phyloP scores from a whole-genome alignment of 1,140 invertebrate species.

The Zaprionus camerounensis region DNA sequence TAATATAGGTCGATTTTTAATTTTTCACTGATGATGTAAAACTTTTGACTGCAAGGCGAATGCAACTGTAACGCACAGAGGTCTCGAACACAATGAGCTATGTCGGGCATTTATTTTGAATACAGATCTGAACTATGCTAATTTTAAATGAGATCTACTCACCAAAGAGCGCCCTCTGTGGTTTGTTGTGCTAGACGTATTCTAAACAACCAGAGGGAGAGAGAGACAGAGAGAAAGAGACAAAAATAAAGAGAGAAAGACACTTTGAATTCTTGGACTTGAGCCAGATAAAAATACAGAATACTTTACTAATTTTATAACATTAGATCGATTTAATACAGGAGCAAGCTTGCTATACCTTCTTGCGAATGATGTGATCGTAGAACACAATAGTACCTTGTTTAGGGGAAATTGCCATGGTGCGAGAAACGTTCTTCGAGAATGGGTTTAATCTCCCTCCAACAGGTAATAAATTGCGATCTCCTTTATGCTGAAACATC shows the following conservation, averaged over 20 bases:
- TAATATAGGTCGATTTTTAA: slow-evolving; percentile 30
- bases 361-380: slow-evolving; percentile 77
- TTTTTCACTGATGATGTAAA: slow-evolving; percentile 70
- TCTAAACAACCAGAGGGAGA: slow-evolving; percentile 65
- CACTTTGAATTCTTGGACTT: slow-evolving; percentile 13
- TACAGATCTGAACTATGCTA: slow-evolving; percentile 62
- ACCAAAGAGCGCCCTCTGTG: slow-evolving; percentile 45
- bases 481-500: slow-evolving; percentile 76
- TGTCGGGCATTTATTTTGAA: slow-evolving; percentile 25
- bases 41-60: slow-evolving; percentile 5
- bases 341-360: slow-evolving; percentile 45
- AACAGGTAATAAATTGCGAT: slow-evolving; percentile 72
- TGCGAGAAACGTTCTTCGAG: slow-evolving; percentile 53
- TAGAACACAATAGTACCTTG: slow-evolving; percentile 72
- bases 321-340: slow-evolving; percentile 6
- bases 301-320: slow-evolving; percentile 27
- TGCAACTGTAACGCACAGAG: slow-evolving; percentile 56
- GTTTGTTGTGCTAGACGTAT: slow-evolving; percentile 76
- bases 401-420: slow-evolving; percentile 55
- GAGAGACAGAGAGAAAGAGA: background rate
- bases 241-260: background rate
- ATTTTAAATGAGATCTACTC: slow-evolving; percentile 54
- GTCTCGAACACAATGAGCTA: slow-evolving; percentile 60
- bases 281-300: slow-evolving; percentile 6
- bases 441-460: slow-evolving; percentile 37